Percentiles rank a stretch among this genome's conserved stretches.
phyloP scores from a whole-genome alignment of 2,888 invertebrate species.

The Steinernema hermaphroditum region DNA sequence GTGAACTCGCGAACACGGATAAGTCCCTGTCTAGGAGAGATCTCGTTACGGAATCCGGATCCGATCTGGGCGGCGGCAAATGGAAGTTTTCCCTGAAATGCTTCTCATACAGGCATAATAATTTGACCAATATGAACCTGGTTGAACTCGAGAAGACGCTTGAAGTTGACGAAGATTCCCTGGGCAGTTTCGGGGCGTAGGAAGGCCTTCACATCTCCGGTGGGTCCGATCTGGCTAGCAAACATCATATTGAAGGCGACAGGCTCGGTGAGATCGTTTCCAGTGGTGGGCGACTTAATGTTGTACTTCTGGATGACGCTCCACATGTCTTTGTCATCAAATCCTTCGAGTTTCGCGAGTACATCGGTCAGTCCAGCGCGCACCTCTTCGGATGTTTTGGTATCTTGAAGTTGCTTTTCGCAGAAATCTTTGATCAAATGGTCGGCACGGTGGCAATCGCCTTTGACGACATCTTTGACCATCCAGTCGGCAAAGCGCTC shows the following conservation, averaged over 20 bases:
- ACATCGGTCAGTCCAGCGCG: slow-evolving; percentile 78
- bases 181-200: slow-evolving; percentile 98
- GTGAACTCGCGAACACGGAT: slow-evolving; percentile 79
- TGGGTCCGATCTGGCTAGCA: slow-evolving; percentile 93
- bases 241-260: slow-evolving; percentile 99
- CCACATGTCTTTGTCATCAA: slow-evolving; percentile 62
- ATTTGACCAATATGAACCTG: slow-evolving; percentile 72
- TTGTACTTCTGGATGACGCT: slow-evolving; percentile 79
- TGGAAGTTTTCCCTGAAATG: slow-evolving; percentile 71
- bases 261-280: slow-evolving; percentile 89
- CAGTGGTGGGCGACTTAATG: slow-evolving; percentile 92
- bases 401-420: slow-evolving; percentile 73
- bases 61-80: slow-evolving; percentile 99
- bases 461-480: slow-evolving; percentile 93
- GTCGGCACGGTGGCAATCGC: slow-evolving; percentile 95
- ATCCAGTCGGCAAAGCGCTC: slow-evolving; percentile 98
- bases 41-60: slow-evolving; percentile 96
- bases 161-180: slow-evolving; percentile 99
- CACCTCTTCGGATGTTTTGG: slow-evolving; percentile 75
- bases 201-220: slow-evolving; percentile 84
- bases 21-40: slow-evolving; percentile 81
- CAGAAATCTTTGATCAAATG: slow-evolving; percentile 82
- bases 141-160: slow-evolving; percentile 92
- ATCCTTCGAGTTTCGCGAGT: slow-evolving; percentile 73
- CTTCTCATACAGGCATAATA: not conserved